These are phyloP conservation scores for Megalopta genalis DNA, from an alignment of 1,140 invertebrate genomes.

Conservation along the genomic window DNA sequence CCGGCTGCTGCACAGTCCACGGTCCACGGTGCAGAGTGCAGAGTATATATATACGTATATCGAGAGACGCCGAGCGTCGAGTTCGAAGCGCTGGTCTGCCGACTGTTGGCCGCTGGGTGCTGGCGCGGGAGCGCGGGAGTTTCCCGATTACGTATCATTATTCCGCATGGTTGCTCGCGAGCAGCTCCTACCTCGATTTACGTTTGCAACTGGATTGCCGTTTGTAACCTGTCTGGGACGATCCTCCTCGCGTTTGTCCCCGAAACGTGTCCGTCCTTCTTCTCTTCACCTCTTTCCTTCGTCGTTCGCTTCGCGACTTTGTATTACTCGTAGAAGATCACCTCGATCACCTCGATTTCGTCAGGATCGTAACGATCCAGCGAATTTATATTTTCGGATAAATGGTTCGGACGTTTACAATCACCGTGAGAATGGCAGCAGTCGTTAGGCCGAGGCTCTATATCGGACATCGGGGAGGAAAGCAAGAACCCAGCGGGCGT, in stretches of 20 bases:
- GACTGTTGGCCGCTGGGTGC: too few relatives aligned
- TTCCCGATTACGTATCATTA: conserved; percentile 77
- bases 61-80: too few relatives aligned
- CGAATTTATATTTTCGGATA: background rate
- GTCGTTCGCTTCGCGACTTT: too few relatives aligned
- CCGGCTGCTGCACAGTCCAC: too few relatives aligned
- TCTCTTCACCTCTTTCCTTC: background rate
- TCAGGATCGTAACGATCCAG: background rate
- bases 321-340: too few relatives aligned
- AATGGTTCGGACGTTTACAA: background rate
- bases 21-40: too few relatives aligned
- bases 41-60: too few relatives aligned
- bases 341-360: background rate
- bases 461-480: background rate
- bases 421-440: background rate
- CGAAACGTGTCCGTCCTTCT: background rate
- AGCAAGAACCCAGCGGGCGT: background rate
- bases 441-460: conserved; percentile 3
- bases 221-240: conserved; percentile 41
- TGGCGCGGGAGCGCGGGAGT: conserved; percentile 49
- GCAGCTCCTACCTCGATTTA: conserved; percentile 66
- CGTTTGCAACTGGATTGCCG: conserved; percentile 73
- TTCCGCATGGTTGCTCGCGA: conserved; percentile 75
- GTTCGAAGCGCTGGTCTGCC: too few relatives aligned
- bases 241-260: background rate